A percentile compares a stretch with the other conserved stretches of the same genome.
Conservation (phyloP, 2,888 invertebrate species). For the Crossocerus cetratus region DNA sequence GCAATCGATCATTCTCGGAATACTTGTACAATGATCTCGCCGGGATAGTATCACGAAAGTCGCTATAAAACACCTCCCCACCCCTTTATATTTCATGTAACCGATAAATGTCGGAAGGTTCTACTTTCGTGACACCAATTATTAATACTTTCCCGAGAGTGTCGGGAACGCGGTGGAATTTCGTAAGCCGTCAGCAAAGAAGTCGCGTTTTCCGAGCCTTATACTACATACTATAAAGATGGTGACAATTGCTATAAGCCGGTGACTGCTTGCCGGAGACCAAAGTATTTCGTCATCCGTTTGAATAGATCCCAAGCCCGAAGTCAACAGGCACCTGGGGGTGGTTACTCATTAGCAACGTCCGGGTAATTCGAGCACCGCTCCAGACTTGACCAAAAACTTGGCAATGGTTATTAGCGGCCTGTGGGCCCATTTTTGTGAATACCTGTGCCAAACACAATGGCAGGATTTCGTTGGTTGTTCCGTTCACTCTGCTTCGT, state of each 20-base stretch:
- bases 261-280: no score
- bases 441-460: slow-evolving; percentile 36
- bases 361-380: slow-evolving; percentile 28
- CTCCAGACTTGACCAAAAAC: slow-evolving; percentile 25
- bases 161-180: no score
- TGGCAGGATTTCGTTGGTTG: slow-evolving; percentile 24
- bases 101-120: no score
- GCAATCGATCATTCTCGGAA: slow-evolving; percentile 1
- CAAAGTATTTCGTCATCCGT: slow-evolving; percentile 2
- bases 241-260: no score
- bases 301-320: background rate
- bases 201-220: no score
- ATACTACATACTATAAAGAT: no score
- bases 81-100: no score
- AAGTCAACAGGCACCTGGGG: slow-evolving; percentile 18
- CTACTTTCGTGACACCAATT: no score
- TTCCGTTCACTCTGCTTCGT: slow-evolving; percentile 35
- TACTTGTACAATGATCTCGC: slow-evolving; percentile 1
- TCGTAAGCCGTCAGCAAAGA: no score
- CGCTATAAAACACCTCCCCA: no score
- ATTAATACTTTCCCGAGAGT: no score
- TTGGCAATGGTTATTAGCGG: slow-evolving; percentile 38
- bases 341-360: slow-evolving; percentile 31
- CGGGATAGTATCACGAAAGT: background rate
- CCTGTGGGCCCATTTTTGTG: slow-evolving; percentile 48